Base-by-base conservation (phyloP, 2,888 invertebrate species). In the Zhuqinia jingwanae region DNA sequence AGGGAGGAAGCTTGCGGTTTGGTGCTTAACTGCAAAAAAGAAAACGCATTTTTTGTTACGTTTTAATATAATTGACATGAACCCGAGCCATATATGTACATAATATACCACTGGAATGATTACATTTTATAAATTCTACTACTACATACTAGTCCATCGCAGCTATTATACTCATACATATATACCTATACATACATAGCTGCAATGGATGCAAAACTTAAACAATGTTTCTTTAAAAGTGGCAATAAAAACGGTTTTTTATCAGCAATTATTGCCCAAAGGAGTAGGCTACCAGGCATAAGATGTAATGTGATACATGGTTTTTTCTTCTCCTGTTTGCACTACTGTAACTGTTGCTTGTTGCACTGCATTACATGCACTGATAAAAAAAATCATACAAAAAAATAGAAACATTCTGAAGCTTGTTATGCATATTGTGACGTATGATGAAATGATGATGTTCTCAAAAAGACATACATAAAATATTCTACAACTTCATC, bases 211-310 rank as follows among this genome's bases (percentile, higher is more conserved):
- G n/a, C 50, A 50, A 50, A 15, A 50, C n/a, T 50, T 13, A 15
- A 8, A 10, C n/a, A 11, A 8, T 68, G n/a, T 20, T 68, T 45
- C 45, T 56, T 36, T 42, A 53, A 84, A 50, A 77, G 36, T 25
- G 22, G 42, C 25, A 68, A 77, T 84, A 84, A 77, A 77, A 84
- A 77, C 77, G 68, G 77, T 78, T 65, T 65, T 83, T 13, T n/a
- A n/a, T 6, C 42, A 84, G 47, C 84, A 77, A 83, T 68, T 84
- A 58, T 58, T 36, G 84, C 84, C 77, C 58, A 56, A 36, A 84
- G 84, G 65, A 84, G 56, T 84, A 84, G 84, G 84, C 25, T 84
- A 84, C 70, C n/a, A 68, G 77, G 84, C 76, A 76, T 83, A 17
- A 27, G 36, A 30, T 50, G 13, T 50, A 13, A 50, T 60, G 36